phyloP scores from a whole-genome alignment of 2,113 vertebrate species.

The Campylomormyrus tamandua region DNA sequence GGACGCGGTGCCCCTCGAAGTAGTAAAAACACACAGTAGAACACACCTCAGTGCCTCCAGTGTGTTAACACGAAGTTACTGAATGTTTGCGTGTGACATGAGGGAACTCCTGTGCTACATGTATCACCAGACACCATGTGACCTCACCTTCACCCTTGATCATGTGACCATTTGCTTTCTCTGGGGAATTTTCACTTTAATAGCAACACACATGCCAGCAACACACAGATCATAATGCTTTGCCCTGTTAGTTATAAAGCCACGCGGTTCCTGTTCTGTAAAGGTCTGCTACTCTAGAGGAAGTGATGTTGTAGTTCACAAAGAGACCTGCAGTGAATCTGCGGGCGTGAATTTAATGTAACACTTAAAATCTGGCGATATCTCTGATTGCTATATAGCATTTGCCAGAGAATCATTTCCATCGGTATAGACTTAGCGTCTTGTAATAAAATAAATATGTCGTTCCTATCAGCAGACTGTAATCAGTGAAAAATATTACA shows the following conservation, averaged over 20 bases:
- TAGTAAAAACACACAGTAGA: background rate
- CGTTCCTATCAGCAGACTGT: background rate
- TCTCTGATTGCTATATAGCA: background rate
- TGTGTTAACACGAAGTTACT: background rate
- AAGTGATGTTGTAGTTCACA: background rate
- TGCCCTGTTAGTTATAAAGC: background rate
- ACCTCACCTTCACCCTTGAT: background rate
- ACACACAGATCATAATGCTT: background rate
- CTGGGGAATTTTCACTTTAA: background rate
- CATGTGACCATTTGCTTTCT: background rate
- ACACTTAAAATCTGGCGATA: background rate
- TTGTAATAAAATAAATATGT: conserved; percentile 18
- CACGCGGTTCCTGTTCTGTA: background rate
- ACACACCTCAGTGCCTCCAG: background rate
- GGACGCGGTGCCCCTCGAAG: background rate
- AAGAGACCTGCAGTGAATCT: background rate
- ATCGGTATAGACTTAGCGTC: background rate
- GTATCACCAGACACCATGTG: background rate
- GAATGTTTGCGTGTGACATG: background rate
- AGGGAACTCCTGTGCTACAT: background rate
- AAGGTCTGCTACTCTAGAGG: background rate
- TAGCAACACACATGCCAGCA: background rate
- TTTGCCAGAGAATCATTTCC: conserved; percentile 1
- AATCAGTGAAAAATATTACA: conserved; percentile 5
- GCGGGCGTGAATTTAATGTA: background rate